These are phyloP conservation scores for Rhabdomys dilectus DNA, from an alignment of 2,113 vertebrate genomes.

Conservation along the genomic window DNA sequence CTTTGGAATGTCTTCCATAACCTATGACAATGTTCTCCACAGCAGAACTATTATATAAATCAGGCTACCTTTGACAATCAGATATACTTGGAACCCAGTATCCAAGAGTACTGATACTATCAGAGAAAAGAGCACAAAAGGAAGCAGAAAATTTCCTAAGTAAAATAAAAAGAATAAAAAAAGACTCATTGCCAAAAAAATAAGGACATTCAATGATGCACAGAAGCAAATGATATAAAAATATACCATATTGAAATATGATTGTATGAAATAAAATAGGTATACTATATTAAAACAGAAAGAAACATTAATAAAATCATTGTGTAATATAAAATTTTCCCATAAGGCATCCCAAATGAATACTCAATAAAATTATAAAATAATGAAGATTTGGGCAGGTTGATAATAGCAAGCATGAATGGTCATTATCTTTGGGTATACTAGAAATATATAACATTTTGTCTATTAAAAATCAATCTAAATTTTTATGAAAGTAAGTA, in stretches of 20 bases:
- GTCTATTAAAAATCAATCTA: neutral
- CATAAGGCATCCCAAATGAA: neutral
- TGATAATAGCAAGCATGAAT: neutral
- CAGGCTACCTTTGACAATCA: neutral
- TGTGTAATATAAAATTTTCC: neutral
- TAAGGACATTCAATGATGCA: neutral
- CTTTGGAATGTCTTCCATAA: neutral
- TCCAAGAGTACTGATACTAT: neutral
- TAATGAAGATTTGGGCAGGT: neutral
- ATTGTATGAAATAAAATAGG: neutral
- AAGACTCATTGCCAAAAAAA: neutral
- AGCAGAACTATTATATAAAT: neutral
- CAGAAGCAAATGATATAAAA: neutral
- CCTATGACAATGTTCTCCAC: neutral
- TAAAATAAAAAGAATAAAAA: neutral
- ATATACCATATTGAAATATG: neutral
- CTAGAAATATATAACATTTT: neutral
- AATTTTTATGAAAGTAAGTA: neutral
- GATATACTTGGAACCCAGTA: neutral
- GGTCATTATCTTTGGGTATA: neutral
- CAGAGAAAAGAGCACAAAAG: neutral
- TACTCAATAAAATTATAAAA: slow-evolving; percentile 23
- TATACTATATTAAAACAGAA: neutral
- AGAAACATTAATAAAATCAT: slow-evolving; percentile 7
- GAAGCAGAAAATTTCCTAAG: neutral